Evolutionary conservation across 2,888 invertebrate genomes (phyloP), one percentile per base, ranked within the genome.

Genomic region (Melinaea marsaeus): DNA sequence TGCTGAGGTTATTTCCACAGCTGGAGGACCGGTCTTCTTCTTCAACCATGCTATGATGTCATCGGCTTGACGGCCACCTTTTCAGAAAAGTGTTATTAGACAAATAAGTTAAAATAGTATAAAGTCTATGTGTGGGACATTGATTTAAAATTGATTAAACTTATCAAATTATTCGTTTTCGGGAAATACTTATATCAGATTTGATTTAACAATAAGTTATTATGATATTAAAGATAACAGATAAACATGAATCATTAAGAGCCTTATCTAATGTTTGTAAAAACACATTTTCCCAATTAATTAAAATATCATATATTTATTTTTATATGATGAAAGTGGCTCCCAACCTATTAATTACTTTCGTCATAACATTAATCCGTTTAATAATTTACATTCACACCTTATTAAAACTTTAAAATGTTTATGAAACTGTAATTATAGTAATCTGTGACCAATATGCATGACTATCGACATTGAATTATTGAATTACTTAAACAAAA

Each of bases 21-120:
- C 98, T 66, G 98, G 95, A 60, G 99, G 98, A 61, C 99, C 99
- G 79, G 98, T 97, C 93, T 99, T 99, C 93, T 99, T 99, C 84
- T 94, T 93, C 68, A 99, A 87, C 99, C 99, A 99, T 73, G 92
- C 92, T 66, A 99, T 93, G 79, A 99, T 99, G 69, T 98, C 98
- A 71, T 96, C 96, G 74, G 96, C 95, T 84, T 96, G 95, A 76
- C 99, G 95, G 63, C 98, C 98, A 89, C 98, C 96, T 95, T 72
- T 55, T 70, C 33, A 58, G 60, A 37, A 48, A 42, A 42, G 42
- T 42, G 42, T 42, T 9, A 42, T 37, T 37, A 37, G 4, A 7
- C 7, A 37, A 7, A 42, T 9, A 22, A 22, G 22, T 42, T 42
- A 42, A 9, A 9, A 2, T 3, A 9, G 11, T 9, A 9, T 9